Evolutionary conservation across 2,797 vertebrate genomes (phyloP).

Genomic region (Meda fulgida): DNA sequence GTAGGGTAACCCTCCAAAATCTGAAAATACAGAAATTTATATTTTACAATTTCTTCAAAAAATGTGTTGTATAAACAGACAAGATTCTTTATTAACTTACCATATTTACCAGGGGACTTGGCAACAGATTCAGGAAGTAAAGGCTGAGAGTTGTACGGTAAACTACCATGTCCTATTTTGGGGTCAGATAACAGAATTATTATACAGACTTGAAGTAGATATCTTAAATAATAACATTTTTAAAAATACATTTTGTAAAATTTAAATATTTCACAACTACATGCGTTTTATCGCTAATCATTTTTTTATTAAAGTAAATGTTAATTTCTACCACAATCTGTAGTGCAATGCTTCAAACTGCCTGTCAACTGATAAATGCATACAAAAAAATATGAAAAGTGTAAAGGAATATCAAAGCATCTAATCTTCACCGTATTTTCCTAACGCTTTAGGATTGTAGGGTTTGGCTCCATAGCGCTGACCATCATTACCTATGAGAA

Average conservation of each 20-base stretch:
- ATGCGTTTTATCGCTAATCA: neutral
- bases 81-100: neutral
- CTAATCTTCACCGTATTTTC: conserved; percentile 27
- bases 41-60: neutral
- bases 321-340: neutral
- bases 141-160: conserved; percentile 40
- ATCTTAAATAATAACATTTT: no score
- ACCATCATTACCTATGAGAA: conserved; percentile 31
- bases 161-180: conserved; percentile 35
- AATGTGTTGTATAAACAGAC: neutral
- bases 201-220: neutral
- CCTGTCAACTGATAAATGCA: neutral
- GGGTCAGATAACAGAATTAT: neutral
- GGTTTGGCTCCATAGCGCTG: conserved; percentile 43
- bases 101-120: conserved; percentile 41
- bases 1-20: conserved; percentile 43
- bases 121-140: conserved; percentile 20
- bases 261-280: neutral
- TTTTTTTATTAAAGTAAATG: neutral
- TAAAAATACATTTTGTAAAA: neutral
- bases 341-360: neutral
- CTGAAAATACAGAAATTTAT: conserved; percentile 33
- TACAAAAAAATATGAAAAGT: neutral
- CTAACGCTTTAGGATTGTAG: conserved; percentile 41
- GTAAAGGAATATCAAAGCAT: neutral